Evolutionary conservation across 2,113 vertebrate genomes (phyloP), one percentile per base, ranked within the genome.

Genomic region (Phylloscopus trochiloides): DNA sequence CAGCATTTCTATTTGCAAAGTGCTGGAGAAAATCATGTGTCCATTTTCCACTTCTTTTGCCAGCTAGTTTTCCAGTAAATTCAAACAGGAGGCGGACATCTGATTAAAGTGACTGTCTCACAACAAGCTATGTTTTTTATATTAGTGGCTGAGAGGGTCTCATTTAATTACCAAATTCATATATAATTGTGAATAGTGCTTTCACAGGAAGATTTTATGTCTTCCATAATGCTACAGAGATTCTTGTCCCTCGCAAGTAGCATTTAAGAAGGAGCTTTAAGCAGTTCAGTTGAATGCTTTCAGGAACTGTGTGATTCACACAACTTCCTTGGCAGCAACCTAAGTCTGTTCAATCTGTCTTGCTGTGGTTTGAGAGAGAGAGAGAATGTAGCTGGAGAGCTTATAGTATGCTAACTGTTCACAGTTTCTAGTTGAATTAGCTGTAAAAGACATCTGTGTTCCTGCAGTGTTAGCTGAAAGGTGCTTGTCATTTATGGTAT

Each of bases 31-130:
- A 97, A 92, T 50, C 80, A 88, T 65, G 82, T 94, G 92, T 95
- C 87, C 65, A 4, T 94, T 97, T 96, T 97, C 95, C 96, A 52
- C 21, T 31, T 89, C 19, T 55, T 72, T 84, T 94, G 89, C 96
- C 94, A 94, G 7, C 42, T 66, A 75, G 43, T 88, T 94, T 95
- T 97, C 90, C 91, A 93, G 94, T 95, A 93, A 96, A 89, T 91
- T 83, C 36, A 8, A 85, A 84, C 51, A 89, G 90, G 76, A 88
- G 81, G 76, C 63, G 94, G 79, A 77, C 86, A 57, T 95, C 72
- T 62, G 90, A 92, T 90, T 95, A 57, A 92, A 92, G 40, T 29
- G 40, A 80, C 29, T 71, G 66, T 83, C 86, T 93, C 51, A 82
- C 74, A 94, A 93, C 92, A 92, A 85, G 47, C 52, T 87, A 3